Conservation (phyloP, 2,888 invertebrate species). For the Aphodius sticticus region DNA sequence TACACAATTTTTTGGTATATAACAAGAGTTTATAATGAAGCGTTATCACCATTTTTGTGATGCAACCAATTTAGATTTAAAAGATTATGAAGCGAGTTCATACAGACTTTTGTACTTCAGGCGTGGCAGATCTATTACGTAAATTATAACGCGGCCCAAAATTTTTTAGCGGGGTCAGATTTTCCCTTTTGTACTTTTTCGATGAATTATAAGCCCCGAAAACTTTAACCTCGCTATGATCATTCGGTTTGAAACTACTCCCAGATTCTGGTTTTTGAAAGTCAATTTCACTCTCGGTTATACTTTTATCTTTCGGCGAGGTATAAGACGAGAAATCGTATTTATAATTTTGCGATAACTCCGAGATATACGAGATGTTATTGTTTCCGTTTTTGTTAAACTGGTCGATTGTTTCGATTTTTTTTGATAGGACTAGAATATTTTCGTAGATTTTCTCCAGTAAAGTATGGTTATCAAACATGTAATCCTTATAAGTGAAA, state of each 20-base stretch:
- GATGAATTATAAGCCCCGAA: not conserved
- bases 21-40: no score
- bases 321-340: not conserved
- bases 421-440: not conserved
- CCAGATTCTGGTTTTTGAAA: not conserved
- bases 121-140: slow-evolving; percentile 17
- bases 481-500: slow-evolving; percentile 12
- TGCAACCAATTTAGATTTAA: not conserved
- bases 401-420: not conserved
- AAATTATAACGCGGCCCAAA: slow-evolving; percentile 8
- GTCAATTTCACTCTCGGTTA: not conserved
- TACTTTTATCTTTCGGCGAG: not conserved
- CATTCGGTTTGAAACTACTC: not conserved
- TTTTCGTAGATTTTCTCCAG: slow-evolving; percentile 14
- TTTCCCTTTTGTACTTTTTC: not conserved
- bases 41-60: not conserved
- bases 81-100: not conserved
- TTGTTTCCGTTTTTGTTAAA: not conserved
- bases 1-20: not conserved
- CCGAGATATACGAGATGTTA: slow-evolving; percentile 9
- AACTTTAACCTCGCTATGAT: not conserved
- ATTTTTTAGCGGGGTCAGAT: not conserved
- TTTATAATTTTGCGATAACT: not conserved
- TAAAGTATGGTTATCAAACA: slow-evolving; percentile 7
- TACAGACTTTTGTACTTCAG: slow-evolving; percentile 6